These are phyloP conservation scores for Babylonia areolata DNA, from an alignment of 1,140 invertebrate species.

Conservation along the genomic window DNA sequence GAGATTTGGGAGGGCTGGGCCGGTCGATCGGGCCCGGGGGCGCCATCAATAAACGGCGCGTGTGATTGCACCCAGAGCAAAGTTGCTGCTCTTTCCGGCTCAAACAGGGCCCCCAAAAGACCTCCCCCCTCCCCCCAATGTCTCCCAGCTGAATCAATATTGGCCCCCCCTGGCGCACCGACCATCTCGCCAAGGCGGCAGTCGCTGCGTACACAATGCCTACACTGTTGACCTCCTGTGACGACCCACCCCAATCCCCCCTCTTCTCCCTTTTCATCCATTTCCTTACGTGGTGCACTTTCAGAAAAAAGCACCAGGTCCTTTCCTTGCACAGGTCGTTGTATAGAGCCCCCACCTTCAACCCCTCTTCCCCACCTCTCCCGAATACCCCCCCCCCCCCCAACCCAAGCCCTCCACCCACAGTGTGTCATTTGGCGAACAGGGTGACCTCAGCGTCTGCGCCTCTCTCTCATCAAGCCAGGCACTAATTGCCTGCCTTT, in stretches of 20 bases:
- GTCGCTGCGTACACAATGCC: background rate
- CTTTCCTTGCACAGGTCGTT: no score
- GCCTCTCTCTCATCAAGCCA: background rate
- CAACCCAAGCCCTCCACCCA: background rate
- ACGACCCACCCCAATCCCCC: background rate
- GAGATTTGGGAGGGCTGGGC: background rate
- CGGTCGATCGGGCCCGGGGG: background rate
- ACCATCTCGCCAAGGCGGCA: background rate
- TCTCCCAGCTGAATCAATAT: background rate
- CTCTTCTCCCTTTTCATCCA: background rate
- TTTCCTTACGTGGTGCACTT: no score
- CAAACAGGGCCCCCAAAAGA: background rate
- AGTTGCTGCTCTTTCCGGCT: background rate
- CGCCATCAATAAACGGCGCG: constrained; percentile 10
- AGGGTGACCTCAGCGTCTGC: background rate
- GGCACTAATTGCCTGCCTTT: background rate
- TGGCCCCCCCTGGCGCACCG: background rate
- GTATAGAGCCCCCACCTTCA: background rate
- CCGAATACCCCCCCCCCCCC: no score
- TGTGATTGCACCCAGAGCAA: constrained; percentile 11
- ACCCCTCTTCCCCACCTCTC: no score
- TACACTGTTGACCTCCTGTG: background rate
- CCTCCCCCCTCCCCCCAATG: background rate
- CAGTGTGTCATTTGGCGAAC: background rate
- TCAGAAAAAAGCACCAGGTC: no score